Evolutionary conservation across 2,797 vertebrate species (phyloP).

Genomic region (Sebastes nivosus): DNA sequence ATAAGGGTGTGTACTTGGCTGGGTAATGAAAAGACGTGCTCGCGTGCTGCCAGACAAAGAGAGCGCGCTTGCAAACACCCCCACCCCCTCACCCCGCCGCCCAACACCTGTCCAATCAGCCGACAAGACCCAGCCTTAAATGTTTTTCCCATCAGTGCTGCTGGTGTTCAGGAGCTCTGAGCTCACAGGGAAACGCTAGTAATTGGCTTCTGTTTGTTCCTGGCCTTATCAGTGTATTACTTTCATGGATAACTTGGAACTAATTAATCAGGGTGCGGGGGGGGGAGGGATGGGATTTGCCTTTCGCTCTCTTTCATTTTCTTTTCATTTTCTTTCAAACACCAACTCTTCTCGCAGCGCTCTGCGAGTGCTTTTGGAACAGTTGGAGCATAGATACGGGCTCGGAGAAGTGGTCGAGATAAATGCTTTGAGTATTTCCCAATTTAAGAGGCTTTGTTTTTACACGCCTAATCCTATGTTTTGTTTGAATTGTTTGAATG

Average conservation of each 20-base stretch:
- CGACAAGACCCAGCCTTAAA: slow-evolving; percentile 49
- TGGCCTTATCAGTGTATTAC: slow-evolving; percentile 78
- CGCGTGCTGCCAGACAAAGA: slow-evolving; percentile 41
- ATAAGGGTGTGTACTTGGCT: slow-evolving; percentile 45
- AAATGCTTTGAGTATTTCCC: slow-evolving; percentile 43
- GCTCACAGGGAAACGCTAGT: slow-evolving; percentile 62
- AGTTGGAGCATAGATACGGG: slow-evolving; percentile 42
- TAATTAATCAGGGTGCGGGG: slow-evolving; percentile 76
- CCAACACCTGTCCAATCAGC: slow-evolving; percentile 68
- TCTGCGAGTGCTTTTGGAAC: slow-evolving; percentile 8
- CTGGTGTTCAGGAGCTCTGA: slow-evolving; percentile 51
- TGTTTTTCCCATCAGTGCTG: slow-evolving; percentile 57
- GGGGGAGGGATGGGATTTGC: slow-evolving; percentile 25
- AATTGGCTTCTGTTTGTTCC: slow-evolving; percentile 82
- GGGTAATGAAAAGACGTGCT: slow-evolving; percentile 46
- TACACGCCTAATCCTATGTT: slow-evolving; percentile 49
- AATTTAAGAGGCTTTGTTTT: slow-evolving; percentile 45
- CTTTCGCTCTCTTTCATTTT: slow-evolving; percentile 33
- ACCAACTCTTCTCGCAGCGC: slow-evolving; percentile 15
- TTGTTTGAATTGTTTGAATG: slow-evolving; percentile 53
- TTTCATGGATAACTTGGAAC: slow-evolving; percentile 80
- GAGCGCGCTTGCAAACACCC: slow-evolving; percentile 17
- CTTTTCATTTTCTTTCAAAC: slow-evolving; percentile 47
- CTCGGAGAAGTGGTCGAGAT: slow-evolving; percentile 24
- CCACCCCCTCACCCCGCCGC: background rate